Conservation (phyloP, 2,888 invertebrate species). For the Aspidiotus destructor region DNA sequence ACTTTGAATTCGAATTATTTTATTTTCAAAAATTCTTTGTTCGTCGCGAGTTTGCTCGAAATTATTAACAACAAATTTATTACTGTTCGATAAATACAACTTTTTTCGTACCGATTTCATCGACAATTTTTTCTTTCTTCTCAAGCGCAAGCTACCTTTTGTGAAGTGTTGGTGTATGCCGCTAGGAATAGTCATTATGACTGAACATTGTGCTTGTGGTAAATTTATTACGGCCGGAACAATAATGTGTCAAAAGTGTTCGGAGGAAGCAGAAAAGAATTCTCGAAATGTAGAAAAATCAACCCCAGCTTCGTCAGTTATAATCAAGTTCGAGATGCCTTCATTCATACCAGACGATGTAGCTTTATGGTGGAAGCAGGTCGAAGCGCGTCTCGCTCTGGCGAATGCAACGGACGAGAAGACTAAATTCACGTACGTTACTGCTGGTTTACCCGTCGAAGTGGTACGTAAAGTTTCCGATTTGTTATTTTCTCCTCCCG, state of each 20-base stretch:
- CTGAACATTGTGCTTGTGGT: not conserved
- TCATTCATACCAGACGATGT: not conserved
- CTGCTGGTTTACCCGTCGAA: not conserved
- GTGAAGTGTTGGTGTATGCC: too few relatives aligned
- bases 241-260: not conserved
- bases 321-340: not conserved
- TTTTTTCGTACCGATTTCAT: too few relatives aligned
- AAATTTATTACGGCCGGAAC: not conserved
- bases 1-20: too few relatives aligned
- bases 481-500: too few relatives aligned
- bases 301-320: not conserved
- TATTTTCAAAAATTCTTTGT: too few relatives aligned
- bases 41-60: too few relatives aligned
- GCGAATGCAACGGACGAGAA: not conserved
- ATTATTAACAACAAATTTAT: too few relatives aligned
- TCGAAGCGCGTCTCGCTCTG: not conserved
- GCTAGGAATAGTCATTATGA: not conserved
- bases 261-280: not conserved
- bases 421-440: not conserved
- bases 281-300: not conserved
- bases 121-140: too few relatives aligned
- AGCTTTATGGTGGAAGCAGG: conserved; percentile 2
- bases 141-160: too few relatives aligned
- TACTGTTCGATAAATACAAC: too few relatives aligned
- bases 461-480: not conserved